Evolutionary conservation across 2,113 vertebrate genomes (phyloP).

Genomic region (Clupea harengus): DNA sequence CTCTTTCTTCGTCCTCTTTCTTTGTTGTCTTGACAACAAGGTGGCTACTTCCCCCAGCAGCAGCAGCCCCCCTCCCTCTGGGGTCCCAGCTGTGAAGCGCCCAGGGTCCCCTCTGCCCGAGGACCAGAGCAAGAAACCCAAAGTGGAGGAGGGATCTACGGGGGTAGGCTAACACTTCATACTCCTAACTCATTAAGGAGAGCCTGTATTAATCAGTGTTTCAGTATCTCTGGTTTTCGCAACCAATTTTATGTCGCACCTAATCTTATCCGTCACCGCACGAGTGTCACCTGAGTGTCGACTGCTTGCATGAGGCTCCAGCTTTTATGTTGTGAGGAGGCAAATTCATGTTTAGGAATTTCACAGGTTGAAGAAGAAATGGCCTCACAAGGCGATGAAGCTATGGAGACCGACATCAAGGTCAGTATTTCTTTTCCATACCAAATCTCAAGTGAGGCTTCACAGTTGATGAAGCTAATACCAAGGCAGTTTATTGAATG

Average conservation of each 20-base stretch:
- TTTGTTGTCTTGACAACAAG: slow-evolving; percentile 44
- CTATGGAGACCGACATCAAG: slow-evolving; percentile 37
- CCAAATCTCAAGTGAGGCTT: background rate
- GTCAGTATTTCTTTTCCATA: slow-evolving; percentile 31
- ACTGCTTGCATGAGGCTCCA: background rate
- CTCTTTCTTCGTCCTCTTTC: background rate
- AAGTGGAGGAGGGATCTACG: slow-evolving; percentile 73
- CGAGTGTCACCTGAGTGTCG: no score
- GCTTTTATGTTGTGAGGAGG: background rate
- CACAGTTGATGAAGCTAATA: background rate
- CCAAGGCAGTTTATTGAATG: background rate
- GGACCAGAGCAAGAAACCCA: slow-evolving; percentile 75
- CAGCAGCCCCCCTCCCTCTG: slow-evolving; percentile 71
- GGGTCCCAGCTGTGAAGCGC: slow-evolving; percentile 73
- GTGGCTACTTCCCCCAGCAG: slow-evolving; percentile 74
- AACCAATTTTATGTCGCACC: background rate
- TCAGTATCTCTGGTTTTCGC: background rate
- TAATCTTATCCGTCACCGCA: background rate
- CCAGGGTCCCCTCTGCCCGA: slow-evolving; percentile 72
- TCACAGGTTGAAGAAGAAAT: background rate
- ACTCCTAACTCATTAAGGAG: background rate
- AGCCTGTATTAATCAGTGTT: no score
- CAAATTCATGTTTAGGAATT: background rate
- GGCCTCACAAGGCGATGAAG: background rate
- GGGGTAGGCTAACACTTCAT: slow-evolving; percentile 51